phyloP scores from a whole-genome alignment of 2,113 vertebrate genomes.

The Gobio gobio region DNA sequence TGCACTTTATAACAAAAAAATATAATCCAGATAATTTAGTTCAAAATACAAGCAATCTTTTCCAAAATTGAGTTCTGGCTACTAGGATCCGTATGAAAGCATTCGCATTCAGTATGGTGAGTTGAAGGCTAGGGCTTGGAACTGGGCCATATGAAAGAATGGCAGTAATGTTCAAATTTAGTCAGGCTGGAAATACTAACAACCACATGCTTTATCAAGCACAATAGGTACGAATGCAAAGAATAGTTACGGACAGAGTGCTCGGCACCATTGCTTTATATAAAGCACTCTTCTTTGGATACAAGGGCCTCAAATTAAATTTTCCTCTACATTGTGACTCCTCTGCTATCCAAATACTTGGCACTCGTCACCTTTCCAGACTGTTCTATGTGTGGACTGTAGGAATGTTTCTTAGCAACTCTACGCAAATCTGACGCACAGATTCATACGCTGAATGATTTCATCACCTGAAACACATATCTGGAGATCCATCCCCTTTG shows the following conservation, averaged over 20 bases:
- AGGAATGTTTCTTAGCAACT: conserved; percentile 15
- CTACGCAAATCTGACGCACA: not conserved
- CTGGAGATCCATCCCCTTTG: not conserved
- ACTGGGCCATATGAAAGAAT: conserved; percentile 52
- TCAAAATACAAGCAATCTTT: not conserved
- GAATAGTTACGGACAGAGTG: not conserved
- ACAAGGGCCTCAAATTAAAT: not conserved
- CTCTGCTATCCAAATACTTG: not conserved
- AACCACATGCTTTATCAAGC: conserved; percentile 17
- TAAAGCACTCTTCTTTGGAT: conserved; percentile 7
- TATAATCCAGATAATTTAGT: not conserved
- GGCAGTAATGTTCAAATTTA: conserved; percentile 69
- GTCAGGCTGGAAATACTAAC: conserved; percentile 48
- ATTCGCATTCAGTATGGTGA: conserved; percentile 42
- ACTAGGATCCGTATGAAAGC: conserved; percentile 26
- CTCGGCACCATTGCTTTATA: not conserved
- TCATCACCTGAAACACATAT: not conserved
- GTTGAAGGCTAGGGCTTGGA: conserved; percentile 56
- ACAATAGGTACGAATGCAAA: not conserved
- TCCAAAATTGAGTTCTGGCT: not conserved
- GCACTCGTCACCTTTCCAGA: conserved; percentile 1
- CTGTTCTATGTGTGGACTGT: conserved; percentile 14
- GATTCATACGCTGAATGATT: not conserved
- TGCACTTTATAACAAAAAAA: not conserved
- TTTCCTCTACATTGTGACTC: not conserved